Evolutionary conservation across 2,113 vertebrate species (phyloP), one percentile per base, ranked within the genome.

Genomic region (Rostratula benghalensis): DNA sequence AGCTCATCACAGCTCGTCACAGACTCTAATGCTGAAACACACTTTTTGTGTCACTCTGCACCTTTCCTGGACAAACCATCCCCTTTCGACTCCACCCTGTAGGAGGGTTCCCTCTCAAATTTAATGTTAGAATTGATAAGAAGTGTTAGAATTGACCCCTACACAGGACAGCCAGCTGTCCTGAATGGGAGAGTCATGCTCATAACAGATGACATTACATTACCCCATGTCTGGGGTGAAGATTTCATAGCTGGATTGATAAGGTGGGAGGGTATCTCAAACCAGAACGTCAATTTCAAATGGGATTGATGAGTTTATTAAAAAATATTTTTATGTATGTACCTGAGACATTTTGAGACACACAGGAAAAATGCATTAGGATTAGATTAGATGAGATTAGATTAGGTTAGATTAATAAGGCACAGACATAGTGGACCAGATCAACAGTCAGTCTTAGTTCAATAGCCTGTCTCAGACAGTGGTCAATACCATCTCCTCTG

Each of bases 81-180:
- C 3, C 5, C 24, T 71, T 51, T 31, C 20, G 24, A 13, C 1
- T 7, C 24, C 17, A 57, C 1, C 1, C 7, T 1, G 0, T 1
- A 10, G 19, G 4, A 54, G 25, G 4, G 6, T 39, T 86, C 64
- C 6, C 9, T 92, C 41, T 4, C 10, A 60, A 8, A 71, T 1
- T 20, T 5, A 63, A 37, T 5, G 2, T 33, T 73, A 61, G 5
- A 60, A 56, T 25, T 54, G 22, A 39, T n/a, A n/a, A n/a, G 5
- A 63, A 37, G 23, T 5, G 2, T 33, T 73, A 61, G 5, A 60
- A 56, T 25, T 54, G 22, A 39, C 37, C n/a, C 37, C 14, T 57
- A 4, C 9, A 7, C 2, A 10, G 9, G 48, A 15, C 8, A 48
- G 10, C 4, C 11, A 7, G 4, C 17, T 45, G 23, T 57, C 73